phyloP scores from a whole-genome alignment of 2,888 invertebrate species.

The Volucella bombylans region DNA sequence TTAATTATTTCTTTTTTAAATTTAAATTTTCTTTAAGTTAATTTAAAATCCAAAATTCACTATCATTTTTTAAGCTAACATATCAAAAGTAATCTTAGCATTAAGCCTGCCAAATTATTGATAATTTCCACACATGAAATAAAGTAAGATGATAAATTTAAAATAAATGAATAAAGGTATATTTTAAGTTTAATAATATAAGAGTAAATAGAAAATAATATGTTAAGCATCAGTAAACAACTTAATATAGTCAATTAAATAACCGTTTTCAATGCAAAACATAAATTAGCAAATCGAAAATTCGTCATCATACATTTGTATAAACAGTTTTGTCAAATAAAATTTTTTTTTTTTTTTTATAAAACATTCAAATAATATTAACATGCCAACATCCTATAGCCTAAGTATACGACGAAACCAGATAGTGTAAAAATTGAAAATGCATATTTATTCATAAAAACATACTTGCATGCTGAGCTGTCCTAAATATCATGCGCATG shows the following conservation, averaged over 20 bases:
- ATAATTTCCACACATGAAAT: constrained; percentile 42
- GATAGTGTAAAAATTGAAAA: constrained; percentile 43
- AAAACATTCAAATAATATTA: constrained; percentile 9
- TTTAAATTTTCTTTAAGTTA: too few relatives aligned
- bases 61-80: constrained; percentile 23
- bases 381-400: constrained; percentile 53
- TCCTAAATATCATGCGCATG: constrained; percentile 28
- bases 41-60: not conserved
- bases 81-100: constrained; percentile 51
- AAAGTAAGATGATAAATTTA: constrained; percentile 24
- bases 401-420: constrained; percentile 57
- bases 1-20: too few relatives aligned
- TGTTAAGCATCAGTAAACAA: constrained; percentile 24
- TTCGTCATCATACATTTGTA: constrained; percentile 2
- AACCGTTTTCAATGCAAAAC: constrained; percentile 34
- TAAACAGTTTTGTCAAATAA: constrained; percentile 19
- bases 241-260: constrained; percentile 65
- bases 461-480: constrained; percentile 14
- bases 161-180: constrained; percentile 5
- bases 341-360: not conserved
- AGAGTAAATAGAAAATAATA: not conserved
- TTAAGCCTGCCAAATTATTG: constrained; percentile 68
- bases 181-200: not conserved
- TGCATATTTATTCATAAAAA: constrained; percentile 28
- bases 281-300: constrained; percentile 14